A percentile compares a stretch with the other conserved stretches of the same genome.
Conservation (phyloP, 2,888 invertebrate genomes). For the Pediacus dermestoides region DNA sequence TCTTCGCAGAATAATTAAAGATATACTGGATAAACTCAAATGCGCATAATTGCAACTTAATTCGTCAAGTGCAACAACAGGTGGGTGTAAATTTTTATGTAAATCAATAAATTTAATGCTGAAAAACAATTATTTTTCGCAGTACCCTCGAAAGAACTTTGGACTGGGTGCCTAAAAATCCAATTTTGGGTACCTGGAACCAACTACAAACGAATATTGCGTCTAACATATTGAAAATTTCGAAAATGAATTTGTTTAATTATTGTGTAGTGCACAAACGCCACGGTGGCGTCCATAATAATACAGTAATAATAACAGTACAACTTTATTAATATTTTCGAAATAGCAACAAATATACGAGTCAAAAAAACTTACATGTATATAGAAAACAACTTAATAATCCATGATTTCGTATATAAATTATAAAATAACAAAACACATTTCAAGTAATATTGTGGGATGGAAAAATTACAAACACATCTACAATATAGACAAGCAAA, state of each 20-base stretch:
- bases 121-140: no score
- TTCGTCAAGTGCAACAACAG: no score
- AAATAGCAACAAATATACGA: slow-evolving; percentile 15
- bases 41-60: no score
- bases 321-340: slow-evolving; percentile 11
- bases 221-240: neutral
- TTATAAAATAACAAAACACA: slow-evolving; percentile 23
- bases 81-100: no score
- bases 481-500: slow-evolving; percentile 24
- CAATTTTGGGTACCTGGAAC: slow-evolving; percentile 1
- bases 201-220: neutral
- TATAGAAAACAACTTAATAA: slow-evolving; percentile 19
- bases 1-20: neutral
- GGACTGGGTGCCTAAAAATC: slow-evolving; percentile 4
- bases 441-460: slow-evolving; percentile 18
- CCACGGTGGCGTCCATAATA: slow-evolving; percentile 44
- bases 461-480: slow-evolving; percentile 14
- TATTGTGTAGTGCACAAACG: slow-evolving; percentile 22
- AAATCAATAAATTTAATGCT: no score
- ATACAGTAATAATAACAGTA: slow-evolving; percentile 37
- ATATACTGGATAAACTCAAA: slow-evolving; percentile 17
- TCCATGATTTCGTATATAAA: no score
- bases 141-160: no score
- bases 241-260: neutral
- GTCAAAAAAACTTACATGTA: slow-evolving; percentile 24